Evolutionary conservation across 2,888 invertebrate species (phyloP), one percentile per base, ranked within the genome.

Genomic region (Linyphia triangularis): DNA sequence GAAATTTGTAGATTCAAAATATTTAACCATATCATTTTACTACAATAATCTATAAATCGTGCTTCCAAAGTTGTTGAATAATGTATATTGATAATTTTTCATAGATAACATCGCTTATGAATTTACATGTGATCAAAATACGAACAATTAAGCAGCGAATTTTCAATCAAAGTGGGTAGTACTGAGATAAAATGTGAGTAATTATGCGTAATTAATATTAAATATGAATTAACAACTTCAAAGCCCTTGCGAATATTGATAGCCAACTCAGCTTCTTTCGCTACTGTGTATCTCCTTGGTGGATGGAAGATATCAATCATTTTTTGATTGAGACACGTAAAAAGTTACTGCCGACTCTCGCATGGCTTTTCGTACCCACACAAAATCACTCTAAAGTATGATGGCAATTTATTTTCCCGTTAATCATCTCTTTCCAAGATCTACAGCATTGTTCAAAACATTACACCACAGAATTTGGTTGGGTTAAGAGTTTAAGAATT

Each of bases 391-490:
- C 7, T 57, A 65, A 40, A 28, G 78, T 69, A 59, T 61, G 77
- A 57, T 57, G 43, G 59, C 81, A 70, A 69, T 81, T 81, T 81
- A 81, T 81, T 81, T 81, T 69, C 69, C 19, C 81, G 69, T 81
- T 81, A 69, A 81, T 81, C 81, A 69, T 69, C n/a, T 69, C 43
- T 43, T 69, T 40, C 40, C 19, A 19, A 7, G 61, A 26, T 70
- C 43, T 51, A 40, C 43, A 16, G 70, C 43, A 43, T 43, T 70
- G 70, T 70, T 70, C 16, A 70, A 61, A 24, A 51, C 16, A 51
- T n/a, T n/a, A n/a, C n/a, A 51, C n/a, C 16, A 16, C 16, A n/a
- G 16, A 51, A 5, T n/a, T 13, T 51, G 51, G n/a, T 51, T 13
- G 16, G n/a, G n/a, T n/a, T n/a, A n/a, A n/a, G n/a, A n/a, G n/a